Percentiles rank a stretch among this genome's conserved stretches.
phyloP scores from a whole-genome alignment of 2,797 vertebrate species.

The Eulemur mongoz region DNA sequence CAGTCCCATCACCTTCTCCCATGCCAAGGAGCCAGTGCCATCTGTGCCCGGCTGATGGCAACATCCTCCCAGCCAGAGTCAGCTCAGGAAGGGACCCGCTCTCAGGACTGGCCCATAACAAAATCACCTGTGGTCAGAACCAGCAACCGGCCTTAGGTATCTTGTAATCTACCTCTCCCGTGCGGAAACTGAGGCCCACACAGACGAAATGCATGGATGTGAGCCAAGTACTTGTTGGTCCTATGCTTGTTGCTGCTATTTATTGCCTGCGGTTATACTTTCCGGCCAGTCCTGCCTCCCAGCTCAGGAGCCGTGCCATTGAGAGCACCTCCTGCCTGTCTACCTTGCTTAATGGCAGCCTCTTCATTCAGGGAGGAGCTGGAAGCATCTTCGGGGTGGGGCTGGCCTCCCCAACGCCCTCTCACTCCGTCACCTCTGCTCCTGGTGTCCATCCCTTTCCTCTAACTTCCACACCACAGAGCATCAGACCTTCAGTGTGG shows the following conservation, averaged over 20 bases:
- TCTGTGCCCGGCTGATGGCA: neutral
- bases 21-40: rapidly evolving
- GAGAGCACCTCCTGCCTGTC: neutral
- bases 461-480: neutral
- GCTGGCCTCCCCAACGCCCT: neutral
- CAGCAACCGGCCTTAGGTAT: neutral
- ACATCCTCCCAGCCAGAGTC: neutral
- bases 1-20: neutral
- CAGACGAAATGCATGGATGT: neutral
- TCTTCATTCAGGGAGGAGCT: neutral
- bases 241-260: rapidly evolving
- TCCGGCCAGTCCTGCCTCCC: neutral
- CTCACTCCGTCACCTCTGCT: neutral
- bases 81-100: neutral
- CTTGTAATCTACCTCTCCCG: neutral
- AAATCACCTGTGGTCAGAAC: neutral
- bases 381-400: neutral
- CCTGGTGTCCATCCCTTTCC: no score
- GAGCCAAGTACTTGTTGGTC: neutral
- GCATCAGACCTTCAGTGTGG: neutral
- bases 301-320: neutral
- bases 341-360: neutral
- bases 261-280: rapidly evolving
- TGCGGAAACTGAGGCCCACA: neutral
- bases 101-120: neutral